Evolutionary conservation across 2,113 vertebrate species (phyloP), one percentile per base, ranked within the genome.

Genomic region (Callionymus lyra): DNA sequence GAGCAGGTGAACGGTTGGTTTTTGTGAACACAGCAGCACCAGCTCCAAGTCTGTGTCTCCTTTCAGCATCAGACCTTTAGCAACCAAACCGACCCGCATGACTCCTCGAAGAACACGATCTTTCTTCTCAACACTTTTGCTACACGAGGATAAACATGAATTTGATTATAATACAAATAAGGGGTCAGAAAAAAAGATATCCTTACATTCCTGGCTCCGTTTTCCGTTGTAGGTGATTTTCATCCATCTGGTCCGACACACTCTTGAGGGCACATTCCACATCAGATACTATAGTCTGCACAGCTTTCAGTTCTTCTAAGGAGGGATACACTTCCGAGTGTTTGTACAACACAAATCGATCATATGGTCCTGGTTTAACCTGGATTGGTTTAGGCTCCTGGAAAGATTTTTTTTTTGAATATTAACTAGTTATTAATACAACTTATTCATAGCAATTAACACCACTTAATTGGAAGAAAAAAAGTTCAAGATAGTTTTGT

Each of bases 261-360:
- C 83, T 81, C 53, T 96, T 98, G 45, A 99, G 85, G 0, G 90
- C 93, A 4, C 89, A 74, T 59, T 99, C 95, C 0, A 92, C 88
- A 31, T 93, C 87, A 9, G 93, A 93, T n/a, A 99, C 88, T 64
- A 99, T 90, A 32, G 84, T 91, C 80, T 99, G 95, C 34, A 99
- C 92, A 0, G 88, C 90, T 65, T 94, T 89, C 62, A 99, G 82
- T 47, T 97, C 91, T 68, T 93, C 90, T 53, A 93, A 81, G 0
- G 90, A 87, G 0, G 95, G 95, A 58, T 99, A 99, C n/a, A 98
- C 88, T 8, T 90, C 88, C 12, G 90, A 86, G 68, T 98, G 95
- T 49, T 97, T 98, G 51, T 91, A 90, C 88, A 94, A 93, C 39
- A 97, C 85, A 0, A 93, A 90, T n/a, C 91, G 94, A 61, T 98